A percentile compares a stretch with the other conserved stretches of the same genome.
Evolutionary conservation across 2,888 invertebrate species (phyloP).

Genomic region (Tyria jacobaeae): DNA sequence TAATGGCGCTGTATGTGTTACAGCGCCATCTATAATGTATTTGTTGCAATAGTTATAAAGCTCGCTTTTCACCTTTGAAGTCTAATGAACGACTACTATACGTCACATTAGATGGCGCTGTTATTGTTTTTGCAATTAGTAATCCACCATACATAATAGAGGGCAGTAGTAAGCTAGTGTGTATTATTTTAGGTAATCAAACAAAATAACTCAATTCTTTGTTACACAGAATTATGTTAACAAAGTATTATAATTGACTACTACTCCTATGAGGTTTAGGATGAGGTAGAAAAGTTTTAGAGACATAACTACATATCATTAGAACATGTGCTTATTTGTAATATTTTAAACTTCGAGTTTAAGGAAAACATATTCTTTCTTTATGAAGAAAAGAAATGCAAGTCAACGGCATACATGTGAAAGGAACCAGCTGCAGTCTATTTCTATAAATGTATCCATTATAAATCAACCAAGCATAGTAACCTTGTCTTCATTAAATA

Average conservation of each 20-base stretch:
- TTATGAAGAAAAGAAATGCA: too few species aligned
- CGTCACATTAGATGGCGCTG: conserved; percentile 39
- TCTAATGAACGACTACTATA: conserved; percentile 8
- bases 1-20: not conserved
- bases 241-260: too few species aligned
- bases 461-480: conserved; percentile 16
- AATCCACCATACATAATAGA: conserved; percentile 28
- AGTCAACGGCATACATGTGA: not conserved
- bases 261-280: too few species aligned
- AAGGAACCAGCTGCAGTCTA: not conserved
- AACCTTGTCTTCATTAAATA: conserved; percentile 22
- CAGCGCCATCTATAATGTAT: conserved; percentile 44
- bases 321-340: too few species aligned
- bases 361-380: too few species aligned
- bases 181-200: not conserved
- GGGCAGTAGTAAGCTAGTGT: conserved; percentile 35
- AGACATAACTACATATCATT: too few species aligned
- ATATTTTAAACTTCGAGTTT: not conserved
- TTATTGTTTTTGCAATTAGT: too few species aligned
- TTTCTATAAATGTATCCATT: conserved; percentile 6
- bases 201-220: too few species aligned
- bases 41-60: not conserved
- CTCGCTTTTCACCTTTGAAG: not conserved
- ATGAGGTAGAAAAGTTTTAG: too few species aligned
- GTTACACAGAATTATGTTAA: too few species aligned